Evolutionary conservation across 2,113 vertebrate genomes (phyloP), one percentile per base, ranked within the genome.

Genomic region (Rhinichthys klamathensis): DNA sequence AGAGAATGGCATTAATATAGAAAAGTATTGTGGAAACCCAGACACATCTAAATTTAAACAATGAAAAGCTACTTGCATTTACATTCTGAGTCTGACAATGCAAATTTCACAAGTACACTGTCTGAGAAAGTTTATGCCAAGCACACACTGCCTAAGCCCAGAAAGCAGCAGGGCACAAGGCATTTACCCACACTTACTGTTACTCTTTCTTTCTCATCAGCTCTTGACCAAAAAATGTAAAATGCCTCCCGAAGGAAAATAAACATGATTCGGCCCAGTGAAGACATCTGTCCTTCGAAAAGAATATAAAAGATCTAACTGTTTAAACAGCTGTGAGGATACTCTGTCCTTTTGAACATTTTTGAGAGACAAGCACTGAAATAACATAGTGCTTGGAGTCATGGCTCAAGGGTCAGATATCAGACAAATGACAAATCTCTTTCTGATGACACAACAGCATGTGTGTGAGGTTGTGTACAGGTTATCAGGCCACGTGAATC

Each of bases 261-360:
- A 94, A 95, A 93, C 93, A 95, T 16, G 92, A 91, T 89, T 92
- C 92, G 92, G 91, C 94, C 91, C 91, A 90, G 88, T 91, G 92
- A 93, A 93, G 93, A 93, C 94, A 94, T 95, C 93, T 95, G 93
- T 92, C 94, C 94, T 94, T 94, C 92, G 92, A 92, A 93, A 92
- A 87, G 38, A 7, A 90, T 61, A 84, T 83, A 85, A 83, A 86
- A 88, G 76, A 78, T 85, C 58, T 87, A 90, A 92, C 93, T 94
- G 94, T 95, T 95, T 94, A 92, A 94, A 95, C 94, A 95, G 94
- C 94, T 95, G 94, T 92, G 89, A 91, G 90, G 90, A 89, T 91
- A 82, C 89, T 79, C 87, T 84, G 89, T 80, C 86, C 87, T 74
- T 92, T 90, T 89, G 93, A 91, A 91, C 87, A 86, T 89, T 90